Evolutionary conservation across 2,113 vertebrate genomes (phyloP), one percentile per base, ranked within the genome.

Genomic region (Cranoglanis bouderius): DNA sequence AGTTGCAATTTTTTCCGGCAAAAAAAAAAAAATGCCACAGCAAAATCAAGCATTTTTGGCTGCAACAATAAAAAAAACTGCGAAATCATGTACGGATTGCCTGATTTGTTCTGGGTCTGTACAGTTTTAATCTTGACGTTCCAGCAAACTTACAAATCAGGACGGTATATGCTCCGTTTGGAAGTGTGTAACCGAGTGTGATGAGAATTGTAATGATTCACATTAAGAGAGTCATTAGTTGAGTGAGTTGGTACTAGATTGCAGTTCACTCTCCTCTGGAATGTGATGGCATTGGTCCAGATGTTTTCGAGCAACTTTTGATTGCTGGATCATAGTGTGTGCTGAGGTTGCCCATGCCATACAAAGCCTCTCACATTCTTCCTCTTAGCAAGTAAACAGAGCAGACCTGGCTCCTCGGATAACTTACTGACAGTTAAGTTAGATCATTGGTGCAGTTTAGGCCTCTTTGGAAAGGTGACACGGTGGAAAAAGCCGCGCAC

Each of bases 401-500:
- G 55, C 3, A 65, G 35, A 70, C 32, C 46, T 38, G 7, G 18
- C 32, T 87, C 43, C 55, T 87, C 57, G 67, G 40, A 43, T 32
- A 32, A 32, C 35, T 65, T 49, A 0, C 84, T 70, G 55, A 51
- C 18, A 29, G 43, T 40, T 24, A 14, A 65, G 59, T 32, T 80
- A 8, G 67, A 29, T 49, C 81, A 88, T 14, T 18, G 29, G 19
- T 8, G 29, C 8, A 51, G 16, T 18, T 18, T 59, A 32, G 29
- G 29, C 26, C 0, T 49, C 77, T 75, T 61, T 26, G 16, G 32
- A 40, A 83, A 26, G 80, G 81, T 84, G 72, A 85, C 85, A 21
- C 46, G 83, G 83, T 63, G 29, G 70, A 85, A 83, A 82, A 85
- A 59, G 61, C 61, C 80, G 38, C 70, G 65, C 63, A 85, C 18